Conservation (phyloP, 2,888 invertebrate genomes). For the Acrocyrtus sp. region DNA sequence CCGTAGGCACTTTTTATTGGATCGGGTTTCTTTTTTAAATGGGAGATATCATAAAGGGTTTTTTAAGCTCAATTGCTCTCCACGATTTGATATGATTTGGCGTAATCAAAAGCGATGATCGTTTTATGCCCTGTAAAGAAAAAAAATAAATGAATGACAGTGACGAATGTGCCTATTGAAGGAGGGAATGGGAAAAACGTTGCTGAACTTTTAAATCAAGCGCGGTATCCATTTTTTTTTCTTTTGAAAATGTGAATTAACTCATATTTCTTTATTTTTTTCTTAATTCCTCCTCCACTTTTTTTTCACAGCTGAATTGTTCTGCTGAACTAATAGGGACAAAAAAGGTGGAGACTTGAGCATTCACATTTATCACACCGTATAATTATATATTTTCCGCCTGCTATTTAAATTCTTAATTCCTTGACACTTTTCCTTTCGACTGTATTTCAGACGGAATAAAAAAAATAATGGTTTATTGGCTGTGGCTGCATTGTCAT, state of each 20-base stretch:
- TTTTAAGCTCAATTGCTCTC: not conserved
- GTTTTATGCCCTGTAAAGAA: not conserved
- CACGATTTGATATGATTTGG: not conserved
- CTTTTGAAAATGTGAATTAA: no score
- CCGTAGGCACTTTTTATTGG: not conserved
- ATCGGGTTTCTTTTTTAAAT: no score
- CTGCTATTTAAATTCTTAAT: not conserved
- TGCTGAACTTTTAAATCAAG: no score
- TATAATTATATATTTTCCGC: not conserved
- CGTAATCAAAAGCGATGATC: not conserved
- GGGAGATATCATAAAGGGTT: not conserved
- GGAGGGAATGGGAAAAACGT: no score
- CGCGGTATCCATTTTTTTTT: no score
- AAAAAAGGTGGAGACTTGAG: not conserved
- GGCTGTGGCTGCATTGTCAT: not conserved
- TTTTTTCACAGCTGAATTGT: not conserved
- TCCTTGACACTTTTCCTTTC: slow-evolving; percentile 15
- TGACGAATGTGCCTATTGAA: not conserved
- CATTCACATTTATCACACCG: no score
- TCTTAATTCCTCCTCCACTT: no score
- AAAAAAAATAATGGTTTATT: no score
- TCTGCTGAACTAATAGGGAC: not conserved
- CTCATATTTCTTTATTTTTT: no score
- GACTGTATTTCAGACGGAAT: not conserved
- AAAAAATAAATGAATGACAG: no score